Evolutionary conservation across 2,113 vertebrate genomes (phyloP), one percentile per base, ranked within the genome.

Genomic region (Lophura nycthemera): DNA sequence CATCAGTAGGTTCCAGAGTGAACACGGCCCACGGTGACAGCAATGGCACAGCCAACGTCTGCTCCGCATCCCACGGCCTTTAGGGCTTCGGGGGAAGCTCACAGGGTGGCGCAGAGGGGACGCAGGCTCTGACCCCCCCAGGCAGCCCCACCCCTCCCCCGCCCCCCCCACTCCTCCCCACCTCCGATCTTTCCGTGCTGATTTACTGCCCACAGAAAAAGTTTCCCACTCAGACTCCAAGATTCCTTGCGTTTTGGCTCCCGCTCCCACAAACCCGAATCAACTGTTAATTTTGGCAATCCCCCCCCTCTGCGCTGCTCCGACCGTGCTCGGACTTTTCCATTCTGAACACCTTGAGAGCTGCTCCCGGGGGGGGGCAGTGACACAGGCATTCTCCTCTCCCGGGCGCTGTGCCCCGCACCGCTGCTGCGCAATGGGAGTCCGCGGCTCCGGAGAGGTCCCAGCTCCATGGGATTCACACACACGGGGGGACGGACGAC

Each of bases 181-280:
- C 66, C 59, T 66, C 64, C 57, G 4, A 42, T 85, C 90, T 85
- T 89, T 85, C 86, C 95, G 20, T 80, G 74, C 86, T 76, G 80
- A 82, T 83, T 90, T 90, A 82, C 69, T 80, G 84, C 93, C 76
- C 76, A 2, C 80, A 64, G 73, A 43, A 67, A 74, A 85, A 76
- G 8, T 86, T 90, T 79, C 92, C 79, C 72, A 65, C 60, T 82
- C 16, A 19, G 8, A 56, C 48, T 86, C 89, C 91, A 95, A 92
- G 60, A 95, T 92, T 92, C 84, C 66, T 89, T 13, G 42, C 4
- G 60, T 80, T 80, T 76, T 81, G 94, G 80, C 89, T 81, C 56
- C 74, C 3, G 83, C 48, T 91, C 70, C 70, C 66, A n/a, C 78
- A 60, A 67, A 63, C 56, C 67, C 89, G n/a, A 47, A 85, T 48